phyloP scores from a whole-genome alignment of 2,888 invertebrate species.

The Strigamia maritima region DNA sequence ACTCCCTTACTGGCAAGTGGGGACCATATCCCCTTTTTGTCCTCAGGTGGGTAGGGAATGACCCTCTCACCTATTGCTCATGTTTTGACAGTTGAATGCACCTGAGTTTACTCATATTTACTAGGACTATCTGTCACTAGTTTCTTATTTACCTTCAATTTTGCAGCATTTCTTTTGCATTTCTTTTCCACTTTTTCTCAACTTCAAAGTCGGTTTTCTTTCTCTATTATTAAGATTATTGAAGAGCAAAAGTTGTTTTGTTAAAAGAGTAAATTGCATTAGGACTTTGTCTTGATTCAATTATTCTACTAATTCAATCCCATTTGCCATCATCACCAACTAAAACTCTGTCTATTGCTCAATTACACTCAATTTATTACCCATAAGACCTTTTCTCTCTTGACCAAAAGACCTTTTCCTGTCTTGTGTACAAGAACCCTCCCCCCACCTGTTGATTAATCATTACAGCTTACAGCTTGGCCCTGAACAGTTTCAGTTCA shows the following conservation, averaged over 20 bases:
- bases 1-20: background rate
- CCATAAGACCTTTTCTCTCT: constrained; percentile 1
- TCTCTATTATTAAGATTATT: background rate
- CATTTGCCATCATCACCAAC: background rate
- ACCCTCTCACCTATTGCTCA: background rate
- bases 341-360: background rate
- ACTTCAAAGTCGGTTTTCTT: background rate
- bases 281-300: background rate
- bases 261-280: background rate
- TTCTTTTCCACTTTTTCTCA: background rate
- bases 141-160: background rate
- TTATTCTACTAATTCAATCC: background rate
- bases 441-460: background rate
- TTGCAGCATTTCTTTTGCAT: background rate
- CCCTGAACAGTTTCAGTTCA: background rate
- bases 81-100: background rate
- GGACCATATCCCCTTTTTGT: background rate
- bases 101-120: background rate
- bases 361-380: constrained; percentile 4
- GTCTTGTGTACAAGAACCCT: background rate
- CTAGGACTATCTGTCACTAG: background rate
- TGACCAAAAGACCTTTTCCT: background rate
- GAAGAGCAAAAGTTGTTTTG: background rate
- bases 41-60: background rate
- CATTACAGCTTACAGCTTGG: too few species aligned